A percentile compares a stretch with the other conserved stretches of the same genome.
Conservation (phyloP, 2,888 invertebrate genomes). For the Coleophora deauratella region DNA sequence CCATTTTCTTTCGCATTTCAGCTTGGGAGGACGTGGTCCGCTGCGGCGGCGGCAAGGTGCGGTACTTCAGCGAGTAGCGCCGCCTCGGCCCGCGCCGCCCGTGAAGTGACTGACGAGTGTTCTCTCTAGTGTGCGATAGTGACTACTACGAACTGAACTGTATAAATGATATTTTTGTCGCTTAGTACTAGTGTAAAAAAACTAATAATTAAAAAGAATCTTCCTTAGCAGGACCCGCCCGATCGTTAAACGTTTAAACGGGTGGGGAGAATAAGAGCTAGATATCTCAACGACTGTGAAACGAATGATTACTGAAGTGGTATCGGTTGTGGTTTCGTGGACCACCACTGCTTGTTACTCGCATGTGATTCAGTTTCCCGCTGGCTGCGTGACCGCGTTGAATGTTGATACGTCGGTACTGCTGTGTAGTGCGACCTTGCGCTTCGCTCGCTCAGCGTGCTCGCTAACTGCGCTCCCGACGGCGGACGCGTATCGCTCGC, state of each 20-base stretch:
- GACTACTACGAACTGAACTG: too few species aligned
- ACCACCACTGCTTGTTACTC: too few species aligned
- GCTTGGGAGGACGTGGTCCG: slow-evolving; percentile 84
- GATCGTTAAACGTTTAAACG: neutral
- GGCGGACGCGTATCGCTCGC: neutral
- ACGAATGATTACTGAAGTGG: too few species aligned
- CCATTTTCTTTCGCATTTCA: slow-evolving; percentile 45
- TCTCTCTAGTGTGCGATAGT: neutral
- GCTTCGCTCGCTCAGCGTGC: neutral
- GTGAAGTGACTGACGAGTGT: slow-evolving; percentile 3
- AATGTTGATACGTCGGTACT: too few species aligned
- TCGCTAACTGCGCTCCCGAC: slow-evolving; percentile 4
- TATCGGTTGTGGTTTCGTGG: too few species aligned
- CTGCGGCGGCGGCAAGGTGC: slow-evolving; percentile 58
- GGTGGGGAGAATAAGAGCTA: too few species aligned
- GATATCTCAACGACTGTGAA: too few species aligned
- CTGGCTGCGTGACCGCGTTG: too few species aligned
- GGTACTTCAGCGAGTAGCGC: slow-evolving; percentile 60
- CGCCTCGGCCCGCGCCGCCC: slow-evolving; percentile 1
- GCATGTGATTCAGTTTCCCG: too few species aligned
- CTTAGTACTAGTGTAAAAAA: slow-evolving; percentile 1
- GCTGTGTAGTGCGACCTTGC: too few species aligned
- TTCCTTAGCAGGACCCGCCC: slow-evolving; percentile 4
- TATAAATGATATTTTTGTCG: neutral
- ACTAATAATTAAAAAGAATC: slow-evolving; percentile 6